Evolutionary conservation across 2,113 vertebrate genomes (phyloP).

Genomic region (Leucosticte australis): DNA sequence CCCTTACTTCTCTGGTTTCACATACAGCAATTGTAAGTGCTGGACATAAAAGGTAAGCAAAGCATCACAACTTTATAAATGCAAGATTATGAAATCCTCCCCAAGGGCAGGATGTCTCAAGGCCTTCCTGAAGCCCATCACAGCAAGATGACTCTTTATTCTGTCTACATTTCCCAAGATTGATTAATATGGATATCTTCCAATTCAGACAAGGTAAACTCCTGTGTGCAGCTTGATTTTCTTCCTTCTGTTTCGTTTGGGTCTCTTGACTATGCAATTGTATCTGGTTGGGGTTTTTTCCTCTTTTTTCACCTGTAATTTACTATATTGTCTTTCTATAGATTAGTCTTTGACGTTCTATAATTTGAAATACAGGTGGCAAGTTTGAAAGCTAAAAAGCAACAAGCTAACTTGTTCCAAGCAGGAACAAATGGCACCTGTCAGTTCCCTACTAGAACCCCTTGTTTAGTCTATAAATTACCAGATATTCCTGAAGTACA

Average conservation of each 20-base stretch:
- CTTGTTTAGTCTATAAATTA: neutral
- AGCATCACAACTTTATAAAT: neutral
- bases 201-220: neutral
- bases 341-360: neutral
- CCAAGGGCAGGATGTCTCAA: neutral
- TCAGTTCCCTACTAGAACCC: neutral
- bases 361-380: neutral
- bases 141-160: neutral
- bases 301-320: neutral
- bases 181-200: neutral
- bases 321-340: neutral
- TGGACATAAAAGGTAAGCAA: neutral
- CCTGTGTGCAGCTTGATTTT: neutral
- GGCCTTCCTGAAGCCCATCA: neutral
- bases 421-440: neutral
- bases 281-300: neutral
- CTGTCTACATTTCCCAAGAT: neutral
- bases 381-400: neutral
- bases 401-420: neutral
- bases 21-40: fast-evolving
- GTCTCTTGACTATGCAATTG: neutral
- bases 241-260: neutral
- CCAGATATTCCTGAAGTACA: neutral
- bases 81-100: neutral
- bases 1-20: neutral